Conservation (phyloP, 2,888 invertebrate species). For the Platerodrilus igneus region DNA sequence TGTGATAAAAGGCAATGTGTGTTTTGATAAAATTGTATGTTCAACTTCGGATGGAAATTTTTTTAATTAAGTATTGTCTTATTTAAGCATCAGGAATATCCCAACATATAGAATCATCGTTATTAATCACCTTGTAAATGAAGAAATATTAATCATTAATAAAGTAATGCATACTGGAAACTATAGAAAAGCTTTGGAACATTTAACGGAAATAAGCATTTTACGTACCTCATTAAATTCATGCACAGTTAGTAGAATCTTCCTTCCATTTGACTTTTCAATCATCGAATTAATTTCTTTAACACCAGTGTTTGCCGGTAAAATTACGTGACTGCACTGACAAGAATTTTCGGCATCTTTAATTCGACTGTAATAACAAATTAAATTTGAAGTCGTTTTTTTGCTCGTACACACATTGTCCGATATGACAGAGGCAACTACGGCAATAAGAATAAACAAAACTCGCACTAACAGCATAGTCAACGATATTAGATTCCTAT, state of each 20-base stretch:
- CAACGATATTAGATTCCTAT: too few relatives aligned
- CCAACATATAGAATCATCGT: too few relatives aligned
- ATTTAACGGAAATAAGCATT: too few relatives aligned
- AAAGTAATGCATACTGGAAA: too few relatives aligned
- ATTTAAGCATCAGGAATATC: too few relatives aligned
- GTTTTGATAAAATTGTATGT: too few relatives aligned
- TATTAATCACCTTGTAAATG: too few relatives aligned
- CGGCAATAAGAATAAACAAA: constrained; percentile 20
- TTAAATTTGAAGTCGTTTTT: constrained; percentile 39
- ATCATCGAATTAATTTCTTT: constrained; percentile 49
- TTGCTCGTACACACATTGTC: constrained; percentile 36
- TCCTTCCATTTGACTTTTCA: constrained; percentile 48
- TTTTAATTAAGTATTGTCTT: too few relatives aligned
- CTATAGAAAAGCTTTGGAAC: too few relatives aligned
- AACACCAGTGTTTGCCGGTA: constrained; percentile 38
- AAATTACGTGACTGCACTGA: constrained; percentile 42
- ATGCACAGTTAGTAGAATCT: constrained; percentile 54
- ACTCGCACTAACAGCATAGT: constrained; percentile 12
- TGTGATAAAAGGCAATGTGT: too few relatives aligned
- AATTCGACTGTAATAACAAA: constrained; percentile 43
- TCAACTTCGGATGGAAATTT: too few relatives aligned
- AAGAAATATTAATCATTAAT: too few relatives aligned
- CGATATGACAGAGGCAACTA: constrained; percentile 15
- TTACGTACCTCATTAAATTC: constrained; percentile 58
- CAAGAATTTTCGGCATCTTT: constrained; percentile 39